Evolutionary conservation across 2,888 invertebrate genomes (phyloP).

Genomic region (Operophtera brumata): DNA sequence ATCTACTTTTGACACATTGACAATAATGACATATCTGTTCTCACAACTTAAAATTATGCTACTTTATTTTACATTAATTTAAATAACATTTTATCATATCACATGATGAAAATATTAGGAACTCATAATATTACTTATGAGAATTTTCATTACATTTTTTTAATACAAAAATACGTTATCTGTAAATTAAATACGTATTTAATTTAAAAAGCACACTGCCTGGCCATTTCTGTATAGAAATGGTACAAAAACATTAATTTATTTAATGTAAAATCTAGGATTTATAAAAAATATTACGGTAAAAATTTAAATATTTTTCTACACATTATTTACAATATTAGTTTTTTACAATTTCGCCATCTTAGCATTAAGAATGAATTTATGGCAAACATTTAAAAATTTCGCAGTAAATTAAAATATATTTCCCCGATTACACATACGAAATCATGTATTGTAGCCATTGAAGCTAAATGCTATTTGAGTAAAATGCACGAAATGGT

Average conservation of each 20-base stretch:
- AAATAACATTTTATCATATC: conserved; percentile 28
- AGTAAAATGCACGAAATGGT: background rate
- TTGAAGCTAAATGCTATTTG: conserved; percentile 4
- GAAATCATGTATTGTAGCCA: background rate
- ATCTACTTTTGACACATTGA: background rate
- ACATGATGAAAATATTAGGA: conserved; percentile 28
- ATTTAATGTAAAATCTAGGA: background rate
- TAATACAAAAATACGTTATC: background rate
- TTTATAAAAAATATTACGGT: background rate
- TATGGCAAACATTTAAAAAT: too few species aligned
- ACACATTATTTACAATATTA: background rate
- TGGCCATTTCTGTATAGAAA: background rate
- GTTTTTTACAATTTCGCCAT: too few species aligned
- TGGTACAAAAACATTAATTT: background rate
- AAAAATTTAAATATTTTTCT: background rate
- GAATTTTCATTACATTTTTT: conserved; percentile 7
- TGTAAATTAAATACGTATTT: background rate
- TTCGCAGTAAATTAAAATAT: too few species aligned
- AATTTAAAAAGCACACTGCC: background rate
- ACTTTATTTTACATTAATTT: conserved; percentile 5
- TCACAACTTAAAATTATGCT: background rate
- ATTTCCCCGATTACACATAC: background rate
- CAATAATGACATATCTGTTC: background rate
- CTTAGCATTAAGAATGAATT: too few species aligned
- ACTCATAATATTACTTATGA: conserved; percentile 7